These are phyloP conservation scores for Cartodere bifasciata DNA, from an alignment of 2,888 invertebrate species.

Conservation along the genomic window DNA sequence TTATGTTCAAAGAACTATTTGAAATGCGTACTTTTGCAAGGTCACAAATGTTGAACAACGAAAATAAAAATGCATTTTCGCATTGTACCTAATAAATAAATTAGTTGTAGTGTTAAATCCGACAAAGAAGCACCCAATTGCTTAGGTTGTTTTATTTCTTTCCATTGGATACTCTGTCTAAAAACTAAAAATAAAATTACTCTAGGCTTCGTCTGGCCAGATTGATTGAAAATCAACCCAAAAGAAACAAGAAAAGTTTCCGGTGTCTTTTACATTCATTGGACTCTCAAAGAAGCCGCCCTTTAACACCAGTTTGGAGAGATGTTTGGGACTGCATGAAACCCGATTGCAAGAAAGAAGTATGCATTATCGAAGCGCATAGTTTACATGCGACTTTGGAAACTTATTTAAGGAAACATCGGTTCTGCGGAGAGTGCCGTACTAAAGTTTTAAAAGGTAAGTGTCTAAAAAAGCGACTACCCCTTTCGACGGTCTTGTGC, in stretches of 20 bases:
- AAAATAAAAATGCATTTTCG: no score
- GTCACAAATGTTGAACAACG: no score
- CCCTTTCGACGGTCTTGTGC: no score
- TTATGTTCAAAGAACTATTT: no score
- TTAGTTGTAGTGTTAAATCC: slow-evolving; percentile 7
- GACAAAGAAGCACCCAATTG: no score
- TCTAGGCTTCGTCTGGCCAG: slow-evolving; percentile 60
- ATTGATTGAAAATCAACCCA: slow-evolving; percentile 65
- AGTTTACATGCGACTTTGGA: slow-evolving; percentile 76
- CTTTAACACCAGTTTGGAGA: slow-evolving; percentile 60
- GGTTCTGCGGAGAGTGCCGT: slow-evolving; percentile 88
- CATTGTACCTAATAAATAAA: slow-evolving; percentile 8
- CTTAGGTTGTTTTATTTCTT: no score
- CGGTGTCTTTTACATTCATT: slow-evolving; percentile 82
- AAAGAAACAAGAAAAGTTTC: slow-evolving; percentile 77
- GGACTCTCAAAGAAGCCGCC: slow-evolving; percentile 71
- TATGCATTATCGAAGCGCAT: slow-evolving; percentile 76
- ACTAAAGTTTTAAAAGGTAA: slow-evolving; percentile 61
- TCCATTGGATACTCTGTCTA: no score
- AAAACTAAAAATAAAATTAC: no score
- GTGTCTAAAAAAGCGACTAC: no score
- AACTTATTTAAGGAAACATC: slow-evolving; percentile 81
- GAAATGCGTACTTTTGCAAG: no score
- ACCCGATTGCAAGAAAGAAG: slow-evolving; percentile 65
- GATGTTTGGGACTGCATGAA: slow-evolving; percentile 81